Conservation (phyloP, 2,888 invertebrate genomes). For the Amorpha juglandis region DNA sequence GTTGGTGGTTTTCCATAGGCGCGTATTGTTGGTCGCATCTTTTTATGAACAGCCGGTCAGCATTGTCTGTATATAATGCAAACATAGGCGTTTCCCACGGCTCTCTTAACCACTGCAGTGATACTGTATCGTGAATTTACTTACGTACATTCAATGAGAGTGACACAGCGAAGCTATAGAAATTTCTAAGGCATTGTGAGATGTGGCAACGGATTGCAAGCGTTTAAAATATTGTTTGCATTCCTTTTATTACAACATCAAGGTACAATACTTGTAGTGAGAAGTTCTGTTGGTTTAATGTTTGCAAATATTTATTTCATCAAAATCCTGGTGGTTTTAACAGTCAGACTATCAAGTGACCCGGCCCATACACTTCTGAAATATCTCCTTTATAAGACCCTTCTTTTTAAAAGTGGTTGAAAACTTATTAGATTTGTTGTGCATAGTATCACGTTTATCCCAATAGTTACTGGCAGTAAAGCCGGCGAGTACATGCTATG, state of each 20-base stretch:
- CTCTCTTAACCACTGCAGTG: conserved; percentile 32
- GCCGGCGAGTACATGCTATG: conserved; percentile 67
- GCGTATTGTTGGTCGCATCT: conserved; percentile 65
- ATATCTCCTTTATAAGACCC: no score
- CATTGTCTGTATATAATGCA: conserved; percentile 62
- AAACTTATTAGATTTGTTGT: conserved; percentile 54
- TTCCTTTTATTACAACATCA: background rate
- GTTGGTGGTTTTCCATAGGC: conserved; percentile 65
- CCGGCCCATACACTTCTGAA: no score
- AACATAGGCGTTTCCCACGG: conserved; percentile 65
- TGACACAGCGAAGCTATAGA: background rate
- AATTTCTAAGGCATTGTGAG: conserved; percentile 19
- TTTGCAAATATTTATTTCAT: background rate
- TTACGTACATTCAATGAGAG: conserved; percentile 36
- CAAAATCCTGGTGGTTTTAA: no score
- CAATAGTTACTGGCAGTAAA: conserved; percentile 61
- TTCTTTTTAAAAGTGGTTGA: no score
- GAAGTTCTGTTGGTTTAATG: background rate
- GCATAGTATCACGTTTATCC: conserved; percentile 59
- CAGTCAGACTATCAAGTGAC: no score
- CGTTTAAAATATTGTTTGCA: background rate
- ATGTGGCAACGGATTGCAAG: background rate
- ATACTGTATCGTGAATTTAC: conserved; percentile 34
- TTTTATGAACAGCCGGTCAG: conserved; percentile 61
- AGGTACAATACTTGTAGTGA: background rate